A percentile compares a stretch with the other conserved stretches of the same genome.
phyloP scores from a whole-genome alignment of 2,113 vertebrate species.

The Sebastes fasciatus region DNA sequence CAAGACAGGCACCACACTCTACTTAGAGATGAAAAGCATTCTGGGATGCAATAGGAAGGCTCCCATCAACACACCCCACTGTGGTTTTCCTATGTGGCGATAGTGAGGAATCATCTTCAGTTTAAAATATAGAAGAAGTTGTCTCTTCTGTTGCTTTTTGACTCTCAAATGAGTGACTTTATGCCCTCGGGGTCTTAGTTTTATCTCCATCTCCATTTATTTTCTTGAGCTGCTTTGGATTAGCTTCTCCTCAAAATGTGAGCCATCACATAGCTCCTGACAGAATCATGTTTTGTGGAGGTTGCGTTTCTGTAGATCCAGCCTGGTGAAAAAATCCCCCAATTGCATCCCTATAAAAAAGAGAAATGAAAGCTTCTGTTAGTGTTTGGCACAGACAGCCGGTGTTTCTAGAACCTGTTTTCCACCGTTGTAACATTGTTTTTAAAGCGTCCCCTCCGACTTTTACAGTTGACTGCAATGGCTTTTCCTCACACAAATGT shows the following conservation, averaged over 20 bases:
- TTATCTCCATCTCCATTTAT: slow-evolving; percentile 10
- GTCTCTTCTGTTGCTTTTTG: slow-evolving; percentile 14
- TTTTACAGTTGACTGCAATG: not conserved
- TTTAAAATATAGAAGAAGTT: slow-evolving; percentile 14
- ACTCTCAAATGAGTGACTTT: slow-evolving; percentile 32
- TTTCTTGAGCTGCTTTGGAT: slow-evolving; percentile 26
- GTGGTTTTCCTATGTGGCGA: slow-evolving; percentile 30
- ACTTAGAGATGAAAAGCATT: slow-evolving; percentile 77
- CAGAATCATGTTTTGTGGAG: slow-evolving; percentile 28
- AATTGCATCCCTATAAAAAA: slow-evolving; percentile 17
- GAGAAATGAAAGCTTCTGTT: slow-evolving; percentile 53
- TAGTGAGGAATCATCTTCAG: slow-evolving; percentile 33
- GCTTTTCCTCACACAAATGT: slow-evolving; percentile 3
- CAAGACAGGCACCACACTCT: slow-evolving; percentile 68
- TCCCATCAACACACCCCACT: slow-evolving; percentile 53
- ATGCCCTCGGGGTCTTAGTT: not conserved
- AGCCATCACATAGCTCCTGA: slow-evolving; percentile 31
- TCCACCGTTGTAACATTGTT: slow-evolving; percentile 20
- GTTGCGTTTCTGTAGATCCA: slow-evolving; percentile 9
- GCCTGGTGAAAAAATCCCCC: slow-evolving; percentile 13
- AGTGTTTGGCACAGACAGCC: slow-evolving; percentile 4
- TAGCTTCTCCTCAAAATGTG: slow-evolving; percentile 25
- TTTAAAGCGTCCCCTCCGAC: slow-evolving; percentile 11
- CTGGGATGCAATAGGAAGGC: slow-evolving; percentile 67
- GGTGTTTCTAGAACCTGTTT: slow-evolving; percentile 53